These are phyloP conservation scores for Pyrocoelia pectoralis DNA, from an alignment of 2,888 invertebrate genomes.

Conservation along the genomic window DNA sequence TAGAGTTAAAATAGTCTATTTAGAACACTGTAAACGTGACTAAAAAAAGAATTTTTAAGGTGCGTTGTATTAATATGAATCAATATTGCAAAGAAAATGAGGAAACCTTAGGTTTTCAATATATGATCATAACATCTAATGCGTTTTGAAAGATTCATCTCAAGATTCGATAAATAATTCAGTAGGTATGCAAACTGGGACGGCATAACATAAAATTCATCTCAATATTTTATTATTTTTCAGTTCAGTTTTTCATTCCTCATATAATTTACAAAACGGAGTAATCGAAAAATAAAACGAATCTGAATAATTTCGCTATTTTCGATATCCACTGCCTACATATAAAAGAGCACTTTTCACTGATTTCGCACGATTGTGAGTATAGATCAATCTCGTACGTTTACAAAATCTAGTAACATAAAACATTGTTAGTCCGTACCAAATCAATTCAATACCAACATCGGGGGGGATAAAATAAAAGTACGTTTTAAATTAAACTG, in stretches of 20 bases:
- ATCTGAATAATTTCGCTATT: neutral
- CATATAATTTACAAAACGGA: neutral
- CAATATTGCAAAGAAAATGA: neutral
- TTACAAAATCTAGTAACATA: too few relatives aligned
- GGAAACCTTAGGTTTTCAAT: neutral
- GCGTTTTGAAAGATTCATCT: slow-evolving; percentile 16
- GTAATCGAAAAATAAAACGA: neutral
- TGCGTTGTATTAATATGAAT: too few relatives aligned
- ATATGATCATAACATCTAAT: slow-evolving; percentile 4
- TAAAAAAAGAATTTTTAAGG: too few relatives aligned
- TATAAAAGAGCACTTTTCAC: neutral
- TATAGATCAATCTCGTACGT: too few relatives aligned
- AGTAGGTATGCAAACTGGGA: slow-evolving; percentile 19
- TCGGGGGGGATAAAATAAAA: slow-evolving; percentile 12
- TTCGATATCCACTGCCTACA: neutral
- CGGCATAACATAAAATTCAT: slow-evolving; percentile 17
- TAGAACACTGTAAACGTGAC: too few relatives aligned
- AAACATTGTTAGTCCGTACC: too few relatives aligned
- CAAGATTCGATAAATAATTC: slow-evolving; percentile 24
- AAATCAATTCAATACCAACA: too few relatives aligned
- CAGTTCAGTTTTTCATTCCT: neutral
- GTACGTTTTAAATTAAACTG: slow-evolving; percentile 16
- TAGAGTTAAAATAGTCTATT: too few relatives aligned
- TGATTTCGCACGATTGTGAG: neutral
- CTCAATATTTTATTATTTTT: slow-evolving; percentile 8